Evolutionary conservation across 2,888 invertebrate species (phyloP).

Genomic region (Zygaena filipendulae): DNA sequence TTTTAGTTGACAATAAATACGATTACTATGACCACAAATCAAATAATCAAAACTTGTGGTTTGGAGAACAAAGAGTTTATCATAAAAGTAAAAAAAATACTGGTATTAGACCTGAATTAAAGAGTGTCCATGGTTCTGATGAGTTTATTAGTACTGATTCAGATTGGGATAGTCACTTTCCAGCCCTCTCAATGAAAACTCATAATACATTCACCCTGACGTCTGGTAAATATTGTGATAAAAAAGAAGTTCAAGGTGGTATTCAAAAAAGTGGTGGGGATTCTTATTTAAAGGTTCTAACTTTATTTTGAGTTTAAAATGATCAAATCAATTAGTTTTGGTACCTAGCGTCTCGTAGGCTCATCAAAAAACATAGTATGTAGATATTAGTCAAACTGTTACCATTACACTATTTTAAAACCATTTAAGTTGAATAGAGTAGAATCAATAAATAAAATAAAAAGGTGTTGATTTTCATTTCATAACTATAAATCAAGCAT

Average conservation of each 20-base stretch:
- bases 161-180: constrained; percentile 57
- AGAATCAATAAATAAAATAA: too few species aligned
- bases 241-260: constrained; percentile 38
- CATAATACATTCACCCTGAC: constrained; percentile 55
- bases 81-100: constrained; percentile 52
- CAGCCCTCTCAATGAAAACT: constrained; percentile 49
- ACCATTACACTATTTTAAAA: too few species aligned
- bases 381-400: neutral
- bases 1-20: constrained; percentile 19
- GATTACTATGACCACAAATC: constrained; percentile 31
- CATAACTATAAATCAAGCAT: too few species aligned
- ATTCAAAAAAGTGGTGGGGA: constrained; percentile 55
- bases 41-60: constrained; percentile 36
- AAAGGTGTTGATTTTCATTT: too few species aligned
- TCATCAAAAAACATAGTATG: too few species aligned
- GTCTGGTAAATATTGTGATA: constrained; percentile 43
- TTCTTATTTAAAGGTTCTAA: constrained; percentile 42
- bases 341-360: too few species aligned
- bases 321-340: too few species aligned
- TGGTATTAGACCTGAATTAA: constrained; percentile 30
- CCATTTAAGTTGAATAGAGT: too few species aligned
- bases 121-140: constrained; percentile 37
- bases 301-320: constrained; percentile 14
- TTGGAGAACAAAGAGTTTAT: constrained; percentile 48
- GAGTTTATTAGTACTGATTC: constrained; percentile 50